Evolutionary conservation across 2,888 invertebrate species (phyloP), one percentile per base, ranked within the genome.

Genomic region (Cyrtodaria siliqua): DNA sequence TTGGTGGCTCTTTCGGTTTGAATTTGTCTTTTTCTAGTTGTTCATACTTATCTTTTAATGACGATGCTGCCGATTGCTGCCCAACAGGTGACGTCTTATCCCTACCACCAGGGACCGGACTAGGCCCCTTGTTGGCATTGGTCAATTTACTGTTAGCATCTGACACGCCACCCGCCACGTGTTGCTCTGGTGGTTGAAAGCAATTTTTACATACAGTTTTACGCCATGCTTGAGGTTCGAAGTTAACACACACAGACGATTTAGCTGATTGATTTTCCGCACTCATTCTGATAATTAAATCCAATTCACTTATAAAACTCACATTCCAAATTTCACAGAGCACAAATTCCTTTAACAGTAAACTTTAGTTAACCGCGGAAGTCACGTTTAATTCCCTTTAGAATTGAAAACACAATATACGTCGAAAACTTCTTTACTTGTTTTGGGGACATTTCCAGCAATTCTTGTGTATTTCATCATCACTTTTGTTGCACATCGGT

Each of bases 151-250:
- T 38, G 9, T 55, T 42, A 59, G 42, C 59, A 57, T 14, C 55
- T 50, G 38, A 56, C 61, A 26, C 4, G 61, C 70, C 56, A 27
- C 53, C 84, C 9, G 66, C 77, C 3, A 52, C 67, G 57, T 92
- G 92, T 73, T 90, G 88, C 20, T 88, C 87, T 42, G 87, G 82
- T 12, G 89, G 75, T 52, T 92, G 89, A 71, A 92, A 92, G 71
- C 92, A 92, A 64, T 93, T 92, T 76, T 90, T 91, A 87, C 93
- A 93, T 27, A 93, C 86, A 29, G 92, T 93, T 76, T 91, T 92
- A 47, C 90, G 82, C 91, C 93, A 93, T 56, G 92, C 90, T 75
- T 93, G 93, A 12, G 93, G 92, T 84, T 93, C 93, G 85, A 93
- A 93, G 52, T 69, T 83, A 2, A 72, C 77, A 79, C 91, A 91